Evolutionary conservation across 2,113 vertebrate species (phyloP).

Genomic region (Halichoerus grypus): DNA sequence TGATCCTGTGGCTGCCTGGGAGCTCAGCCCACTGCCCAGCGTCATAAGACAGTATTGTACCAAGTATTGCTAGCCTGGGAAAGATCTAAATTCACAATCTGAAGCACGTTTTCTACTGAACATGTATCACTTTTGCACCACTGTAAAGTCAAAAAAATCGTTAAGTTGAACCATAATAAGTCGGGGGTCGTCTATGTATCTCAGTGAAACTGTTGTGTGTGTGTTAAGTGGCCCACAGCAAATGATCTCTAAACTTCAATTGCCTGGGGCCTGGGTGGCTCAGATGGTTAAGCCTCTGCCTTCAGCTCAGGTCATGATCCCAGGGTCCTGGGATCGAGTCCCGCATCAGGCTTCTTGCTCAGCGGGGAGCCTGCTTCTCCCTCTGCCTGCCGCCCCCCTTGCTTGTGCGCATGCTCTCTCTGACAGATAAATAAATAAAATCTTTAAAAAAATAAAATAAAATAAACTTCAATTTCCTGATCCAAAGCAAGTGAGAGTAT

Average conservation of each 20-base stretch:
- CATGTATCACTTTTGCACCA: neutral
- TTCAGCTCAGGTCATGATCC: too few species aligned
- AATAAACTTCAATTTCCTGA: neutral
- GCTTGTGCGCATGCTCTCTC: too few species aligned
- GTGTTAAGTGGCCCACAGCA: neutral
- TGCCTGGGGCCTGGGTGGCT: neutral
- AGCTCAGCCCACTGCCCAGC: neutral
- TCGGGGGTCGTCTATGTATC: neutral
- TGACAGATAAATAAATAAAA: too few species aligned
- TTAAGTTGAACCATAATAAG: neutral
- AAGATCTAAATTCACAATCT: neutral
- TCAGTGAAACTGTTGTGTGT: neutral
- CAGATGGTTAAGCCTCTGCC: too few species aligned
- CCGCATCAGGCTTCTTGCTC: too few species aligned
- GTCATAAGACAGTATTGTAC: neutral
- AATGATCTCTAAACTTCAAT: neutral
- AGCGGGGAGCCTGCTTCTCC: too few species aligned
- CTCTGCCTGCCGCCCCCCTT: too few species aligned
- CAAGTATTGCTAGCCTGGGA: neutral
- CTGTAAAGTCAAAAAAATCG: neutral
- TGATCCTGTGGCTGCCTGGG: neutral
- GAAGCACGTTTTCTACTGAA: too few species aligned
- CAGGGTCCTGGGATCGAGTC: too few species aligned
- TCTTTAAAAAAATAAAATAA: too few species aligned
- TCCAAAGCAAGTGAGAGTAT: neutral